Evolutionary conservation across 2,888 invertebrate genomes (phyloP).

Genomic region (Cheilosia scutellata): DNA sequence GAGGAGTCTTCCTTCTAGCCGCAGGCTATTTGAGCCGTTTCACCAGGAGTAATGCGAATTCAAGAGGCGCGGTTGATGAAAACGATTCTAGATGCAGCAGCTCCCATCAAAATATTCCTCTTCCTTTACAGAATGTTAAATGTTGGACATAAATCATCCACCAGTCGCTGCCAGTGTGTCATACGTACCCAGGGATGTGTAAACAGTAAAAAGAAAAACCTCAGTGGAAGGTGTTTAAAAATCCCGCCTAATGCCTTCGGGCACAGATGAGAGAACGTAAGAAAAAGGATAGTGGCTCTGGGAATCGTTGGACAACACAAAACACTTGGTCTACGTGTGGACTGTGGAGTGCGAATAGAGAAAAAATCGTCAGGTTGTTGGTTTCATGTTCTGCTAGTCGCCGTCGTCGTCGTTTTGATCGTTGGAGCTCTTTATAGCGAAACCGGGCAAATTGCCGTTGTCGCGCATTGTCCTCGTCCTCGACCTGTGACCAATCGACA

Average conservation of each 20-base stretch:
- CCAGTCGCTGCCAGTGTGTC: slow-evolving; percentile 69
- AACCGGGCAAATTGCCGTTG: slow-evolving; percentile 39
- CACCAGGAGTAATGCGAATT: slow-evolving; percentile 59
- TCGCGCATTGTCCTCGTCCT: slow-evolving; percentile 43
- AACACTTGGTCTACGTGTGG: slow-evolving; percentile 18
- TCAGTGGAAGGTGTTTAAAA: slow-evolving; percentile 53
- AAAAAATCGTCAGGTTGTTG: slow-evolving; percentile 36
- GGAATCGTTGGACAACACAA: slow-evolving; percentile 25
- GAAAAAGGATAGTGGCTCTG: slow-evolving; percentile 61
- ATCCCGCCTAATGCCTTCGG: slow-evolving; percentile 50
- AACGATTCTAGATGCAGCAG: slow-evolving; percentile 45
- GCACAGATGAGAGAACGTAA: slow-evolving; percentile 27
- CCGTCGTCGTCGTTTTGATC: background rate
- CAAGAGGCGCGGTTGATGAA: slow-evolving; percentile 61
- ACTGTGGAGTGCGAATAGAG: background rate
- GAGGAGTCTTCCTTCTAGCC: slow-evolving; percentile 51
- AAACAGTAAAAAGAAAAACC: slow-evolving; percentile 45
- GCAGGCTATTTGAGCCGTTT: slow-evolving; percentile 60
- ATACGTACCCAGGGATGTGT: slow-evolving; percentile 53
- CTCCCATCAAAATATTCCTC: slow-evolving; percentile 66
- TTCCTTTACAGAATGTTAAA: slow-evolving; percentile 74
- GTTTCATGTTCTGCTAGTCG: slow-evolving; percentile 26
- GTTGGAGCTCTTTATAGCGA: slow-evolving; percentile 20
- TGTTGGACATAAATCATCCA: slow-evolving; percentile 74
- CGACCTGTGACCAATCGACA: slow-evolving; percentile 53